Evolutionary conservation across 2,797 vertebrate genomes (phyloP), one percentile per base, ranked within the genome.

Genomic region (Xerus rutilus): DNA sequence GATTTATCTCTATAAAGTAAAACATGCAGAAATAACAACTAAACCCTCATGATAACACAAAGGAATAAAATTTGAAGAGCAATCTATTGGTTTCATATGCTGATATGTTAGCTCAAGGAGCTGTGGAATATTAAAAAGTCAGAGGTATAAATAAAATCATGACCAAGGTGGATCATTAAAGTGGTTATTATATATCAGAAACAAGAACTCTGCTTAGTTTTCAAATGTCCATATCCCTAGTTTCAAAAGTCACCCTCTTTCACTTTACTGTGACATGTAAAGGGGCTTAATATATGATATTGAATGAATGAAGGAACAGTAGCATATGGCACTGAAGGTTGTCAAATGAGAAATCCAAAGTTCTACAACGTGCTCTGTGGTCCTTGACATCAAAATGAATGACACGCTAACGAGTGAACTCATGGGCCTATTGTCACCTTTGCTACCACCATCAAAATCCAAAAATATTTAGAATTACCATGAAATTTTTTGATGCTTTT

Each of bases 1-100:
- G 76, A 86, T 89, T 83, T 87, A 90, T 87, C 96, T 93, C 57
- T 15, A 67, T 7, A 23, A 93, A 78, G 74, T 70, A 81, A 30
- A 70, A 86, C 3, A 82, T 35, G 32, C 47, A 89, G 45, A 54
- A 91, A 78, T 65, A 87, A 64, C 25, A 87, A 64, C 20, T 70
- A 90, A 70, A 10, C 8, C 7, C 77, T 76, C 69, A 79, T 25
- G 4, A 43, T 39, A 89, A 84, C 62, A 70, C 11, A 32, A 23
- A 89, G 39, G 62, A 95, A 92, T 64, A 83, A 43, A 81, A 93
- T 86, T 52, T 85, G 54, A 90, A 85, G 64, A 70, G 15, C 23
- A 85, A 32, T n/a, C 47, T 30, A 52, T n/a, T 89, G 78, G 69
- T 57, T 82, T 74, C 52, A 39, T 32, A 65, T 69, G 32, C 52